Evolutionary conservation across 2,797 vertebrate genomes (phyloP), one percentile per base, ranked within the genome.

Genomic region (Pteronotus mesoamericanus): DNA sequence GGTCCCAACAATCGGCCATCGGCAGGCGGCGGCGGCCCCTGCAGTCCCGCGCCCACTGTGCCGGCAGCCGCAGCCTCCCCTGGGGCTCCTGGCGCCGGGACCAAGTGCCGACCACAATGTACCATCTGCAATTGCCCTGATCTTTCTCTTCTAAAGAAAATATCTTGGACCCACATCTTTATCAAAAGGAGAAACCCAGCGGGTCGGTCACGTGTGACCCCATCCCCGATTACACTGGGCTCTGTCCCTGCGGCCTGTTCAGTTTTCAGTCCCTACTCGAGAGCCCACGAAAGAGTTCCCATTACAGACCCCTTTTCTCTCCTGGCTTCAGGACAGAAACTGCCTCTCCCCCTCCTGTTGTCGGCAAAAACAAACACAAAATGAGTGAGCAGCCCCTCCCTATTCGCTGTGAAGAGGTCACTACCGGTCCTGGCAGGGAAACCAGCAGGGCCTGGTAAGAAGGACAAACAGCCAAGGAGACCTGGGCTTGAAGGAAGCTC

Each of bases 101-200:
- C 37, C 91, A 66, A n/a, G 11, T 26, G 46, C 44, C 42, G 8
- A 8, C 1, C n/a, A 3, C 46, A 32, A 3, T 2, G 42, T 12
- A 18, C 14, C 61, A 10, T 26, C 32, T 59, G 39, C 24, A 16
- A 39, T 2, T 8, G 9, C 14, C 46, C 72, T 86, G 80, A 12
- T 26, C 15, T 51, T 61, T 68, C 46, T 84, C 32, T 10, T 37
- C 34, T 26, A 11, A 86, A 87, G 39, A 9, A 9, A 61, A 14
- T 12, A 9, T 66, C 59, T 55, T 32, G 21, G 15, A 42, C 7
- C 42, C 53, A 44, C 48, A 37, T 86, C 68, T 74, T 59, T 46
- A 48, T 72, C 29, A 39, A 84, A 72, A 89, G 61, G 64, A 46
- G 46, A 92, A 83, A 74, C 86, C 34, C 26, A 68, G 44, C 42